Evolutionary conservation across 2,113 vertebrate species (phyloP).

Genomic region (Hymenochirus boettgeri): DNA sequence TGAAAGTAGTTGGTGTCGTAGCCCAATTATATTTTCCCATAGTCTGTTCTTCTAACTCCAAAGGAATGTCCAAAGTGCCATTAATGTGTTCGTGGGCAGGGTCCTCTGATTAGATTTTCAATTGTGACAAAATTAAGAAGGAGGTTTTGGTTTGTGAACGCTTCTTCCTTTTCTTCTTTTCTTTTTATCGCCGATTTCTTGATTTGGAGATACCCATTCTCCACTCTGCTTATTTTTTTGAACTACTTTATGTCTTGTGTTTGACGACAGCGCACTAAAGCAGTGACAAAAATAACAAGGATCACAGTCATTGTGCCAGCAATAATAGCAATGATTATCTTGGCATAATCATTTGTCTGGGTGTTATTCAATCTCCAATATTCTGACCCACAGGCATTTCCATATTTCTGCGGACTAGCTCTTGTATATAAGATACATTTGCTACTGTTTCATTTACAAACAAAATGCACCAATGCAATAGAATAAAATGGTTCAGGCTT

Average conservation of each 20-base stretch:
- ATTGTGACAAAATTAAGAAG: constrained; percentile 93
- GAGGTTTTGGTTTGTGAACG: constrained; percentile 87
- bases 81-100: constrained; percentile 85
- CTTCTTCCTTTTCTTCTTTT: constrained; percentile 97
- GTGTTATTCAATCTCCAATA: constrained; percentile 72
- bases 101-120: constrained; percentile 86
- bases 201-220: constrained; percentile 96
- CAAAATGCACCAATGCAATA: constrained; percentile 82
- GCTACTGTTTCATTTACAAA: constrained; percentile 91
- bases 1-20: constrained; percentile 90
- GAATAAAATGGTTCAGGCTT: constrained; percentile 90
- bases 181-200: constrained; percentile 92
- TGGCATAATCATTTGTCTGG: constrained; percentile 87
- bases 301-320: constrained; percentile 93
- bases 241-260: constrained; percentile 81
- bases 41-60: constrained; percentile 93
- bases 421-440: constrained; percentile 83
- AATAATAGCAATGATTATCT: constrained; percentile 90
- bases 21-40: constrained; percentile 95
- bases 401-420: constrained; percentile 81
- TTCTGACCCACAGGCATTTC: constrained; percentile 84
- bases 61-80: constrained; percentile 87
- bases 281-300: constrained; percentile 89
- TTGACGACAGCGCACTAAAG: constrained; percentile 85
- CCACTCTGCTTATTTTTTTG: constrained; percentile 95